A percentile compares a stretch with the other conserved stretches of the same genome.
These are phyloP conservation scores for Microhierax caerulescens DNA, from an alignment of 2,797 vertebrate species.

Conservation along the genomic window DNA sequence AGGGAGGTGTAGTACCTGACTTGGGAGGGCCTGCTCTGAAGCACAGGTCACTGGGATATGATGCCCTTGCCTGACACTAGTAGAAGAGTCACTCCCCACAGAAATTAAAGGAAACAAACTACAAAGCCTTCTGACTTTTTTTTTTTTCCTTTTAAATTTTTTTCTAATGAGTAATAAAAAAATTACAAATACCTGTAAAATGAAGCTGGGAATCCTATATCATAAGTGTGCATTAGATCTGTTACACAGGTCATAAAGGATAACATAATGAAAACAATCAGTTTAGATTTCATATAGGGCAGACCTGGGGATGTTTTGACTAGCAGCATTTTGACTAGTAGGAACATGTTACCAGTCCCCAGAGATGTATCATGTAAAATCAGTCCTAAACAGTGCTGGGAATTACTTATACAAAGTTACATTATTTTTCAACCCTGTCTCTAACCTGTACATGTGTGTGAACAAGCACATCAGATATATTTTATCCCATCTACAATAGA, in stretches of 20 bases:
- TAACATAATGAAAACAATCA: background rate
- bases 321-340: background rate
- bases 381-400: background rate
- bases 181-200: background rate
- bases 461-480: background rate
- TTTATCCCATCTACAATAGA: background rate
- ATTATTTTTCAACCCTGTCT: background rate
- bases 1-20: background rate
- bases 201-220: background rate
- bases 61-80: background rate
- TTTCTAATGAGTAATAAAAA: background rate
- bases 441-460: background rate
- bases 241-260: rapidly evolving
- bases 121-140: rapidly evolving
- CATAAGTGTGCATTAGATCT: background rate
- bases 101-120: background rate
- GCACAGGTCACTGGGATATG: background rate
- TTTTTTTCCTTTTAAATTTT: background rate
- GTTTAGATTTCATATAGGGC: background rate
- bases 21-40: background rate
- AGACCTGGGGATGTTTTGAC: background rate
- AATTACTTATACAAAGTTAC: background rate
- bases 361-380: background rate
- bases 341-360: background rate
- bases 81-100: background rate